These are phyloP conservation scores for Oscheius onirici DNA, from an alignment of 2,888 invertebrate genomes.

Conservation along the genomic window DNA sequence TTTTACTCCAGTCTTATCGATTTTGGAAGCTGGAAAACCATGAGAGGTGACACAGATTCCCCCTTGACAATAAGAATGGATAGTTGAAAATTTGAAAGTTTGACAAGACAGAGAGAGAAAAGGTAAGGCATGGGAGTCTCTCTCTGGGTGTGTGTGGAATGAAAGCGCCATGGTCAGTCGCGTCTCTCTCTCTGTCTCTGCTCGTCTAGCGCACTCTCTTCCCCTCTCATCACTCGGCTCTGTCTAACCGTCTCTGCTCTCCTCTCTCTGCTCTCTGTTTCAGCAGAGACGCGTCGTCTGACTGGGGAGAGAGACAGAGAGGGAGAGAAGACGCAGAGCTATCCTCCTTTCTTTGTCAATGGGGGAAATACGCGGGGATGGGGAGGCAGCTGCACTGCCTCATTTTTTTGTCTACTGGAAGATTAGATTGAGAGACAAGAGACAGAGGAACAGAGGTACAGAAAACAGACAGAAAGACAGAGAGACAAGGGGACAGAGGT, in stretches of 20 bases:
- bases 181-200: neutral
- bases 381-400: neutral
- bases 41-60: too few species aligned
- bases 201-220: neutral
- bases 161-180: neutral
- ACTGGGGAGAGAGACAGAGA: neutral
- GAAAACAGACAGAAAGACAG: neutral
- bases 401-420: neutral
- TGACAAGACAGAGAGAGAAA: too few species aligned
- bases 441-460: neutral
- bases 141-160: neutral
- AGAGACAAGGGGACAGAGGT: neutral
- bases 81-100: too few species aligned
- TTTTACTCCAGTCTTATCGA: too few species aligned
- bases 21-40: too few species aligned
- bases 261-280: neutral
- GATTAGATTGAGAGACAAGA: neutral
- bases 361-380: neutral
- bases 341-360: neutral
- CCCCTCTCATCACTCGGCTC: neutral
- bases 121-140: neutral
- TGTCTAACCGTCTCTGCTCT: neutral
- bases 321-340: neutral
- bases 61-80: too few species aligned
- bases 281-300: neutral